A percentile compares a stretch with the other conserved stretches of the same genome.
phyloP scores from a whole-genome alignment of 2,113 vertebrate species.

The Zosterops borbonicus region DNA sequence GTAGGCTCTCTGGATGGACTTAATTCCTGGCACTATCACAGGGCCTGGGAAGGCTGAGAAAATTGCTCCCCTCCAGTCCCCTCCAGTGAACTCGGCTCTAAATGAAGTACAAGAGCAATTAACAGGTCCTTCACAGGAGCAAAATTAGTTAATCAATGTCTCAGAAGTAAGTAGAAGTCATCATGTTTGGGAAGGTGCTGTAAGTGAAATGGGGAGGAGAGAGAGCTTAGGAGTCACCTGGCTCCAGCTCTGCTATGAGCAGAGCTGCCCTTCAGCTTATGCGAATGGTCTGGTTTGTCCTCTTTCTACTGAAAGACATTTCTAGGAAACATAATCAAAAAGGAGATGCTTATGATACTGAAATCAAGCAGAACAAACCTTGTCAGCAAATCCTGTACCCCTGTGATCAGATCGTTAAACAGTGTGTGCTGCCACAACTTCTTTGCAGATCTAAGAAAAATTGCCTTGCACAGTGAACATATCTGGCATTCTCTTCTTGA shows the following conservation, averaged over 20 bases:
- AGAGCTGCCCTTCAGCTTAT: background rate
- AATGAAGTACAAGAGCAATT: background rate
- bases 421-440: accelerated
- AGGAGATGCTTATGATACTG: background rate
- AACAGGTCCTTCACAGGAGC: background rate
- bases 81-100: background rate
- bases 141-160: background rate
- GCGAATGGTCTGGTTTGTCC: background rate
- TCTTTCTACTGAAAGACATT: background rate
- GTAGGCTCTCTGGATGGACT: background rate
- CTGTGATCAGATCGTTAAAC: accelerated
- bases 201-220: background rate
- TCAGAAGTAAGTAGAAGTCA: accelerated
- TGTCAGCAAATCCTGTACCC: background rate
- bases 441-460: background rate
- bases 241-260: background rate
- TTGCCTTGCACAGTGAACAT: background rate
- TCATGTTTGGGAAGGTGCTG: background rate
- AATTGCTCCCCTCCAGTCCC: background rate
- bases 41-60: background rate
- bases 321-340: background rate
- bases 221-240: accelerated
- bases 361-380: background rate
- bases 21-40: background rate
- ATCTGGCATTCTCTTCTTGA: background rate